Percentiles rank a stretch among this genome's conserved stretches.
phyloP scores from a whole-genome alignment of 2,888 invertebrate species.

The Eupeodes luniger region DNA sequence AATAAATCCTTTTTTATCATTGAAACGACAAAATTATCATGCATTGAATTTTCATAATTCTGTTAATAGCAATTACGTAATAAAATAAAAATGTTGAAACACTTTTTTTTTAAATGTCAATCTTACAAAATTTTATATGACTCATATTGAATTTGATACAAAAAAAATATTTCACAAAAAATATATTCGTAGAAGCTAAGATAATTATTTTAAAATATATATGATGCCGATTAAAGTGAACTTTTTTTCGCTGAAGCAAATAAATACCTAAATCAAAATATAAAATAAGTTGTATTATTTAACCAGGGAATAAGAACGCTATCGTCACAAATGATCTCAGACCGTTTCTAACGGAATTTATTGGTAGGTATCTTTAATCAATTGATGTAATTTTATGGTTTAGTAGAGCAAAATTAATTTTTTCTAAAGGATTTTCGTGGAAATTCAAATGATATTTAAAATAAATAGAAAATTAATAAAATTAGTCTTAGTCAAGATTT shows the following conservation, averaged over 20 bases:
- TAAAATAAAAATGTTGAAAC: constrained; percentile 15
- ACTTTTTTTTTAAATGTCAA: constrained; percentile 24
- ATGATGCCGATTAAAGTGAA: constrained; percentile 28
- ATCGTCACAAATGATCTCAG: too few species aligned
- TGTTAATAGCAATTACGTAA: constrained; percentile 4
- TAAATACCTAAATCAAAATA: constrained; percentile 53
- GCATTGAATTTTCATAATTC: constrained; percentile 17
- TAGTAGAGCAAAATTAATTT: too few species aligned
- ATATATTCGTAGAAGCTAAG: constrained; percentile 37
- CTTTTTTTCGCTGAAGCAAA: constrained; percentile 63
- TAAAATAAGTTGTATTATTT: neutral
- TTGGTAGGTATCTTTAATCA: too few species aligned
- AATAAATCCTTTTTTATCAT: constrained; percentile 10
- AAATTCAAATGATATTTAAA: too few species aligned
- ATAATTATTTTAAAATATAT: constrained; percentile 43
- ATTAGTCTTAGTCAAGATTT: too few species aligned
- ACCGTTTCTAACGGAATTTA: too few species aligned
- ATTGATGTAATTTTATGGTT: too few species aligned
- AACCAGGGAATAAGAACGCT: neutral
- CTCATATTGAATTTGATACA: constrained; percentile 66
- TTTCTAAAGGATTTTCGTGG: too few species aligned
- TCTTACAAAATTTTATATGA: constrained; percentile 61
- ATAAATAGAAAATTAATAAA: too few species aligned
- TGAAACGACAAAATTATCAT: neutral
- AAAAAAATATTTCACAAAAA: constrained; percentile 50